These are phyloP conservation scores for Anguilla pacifica DNA, from an alignment of 2,797 vertebrate species.

Conservation along the genomic window DNA sequence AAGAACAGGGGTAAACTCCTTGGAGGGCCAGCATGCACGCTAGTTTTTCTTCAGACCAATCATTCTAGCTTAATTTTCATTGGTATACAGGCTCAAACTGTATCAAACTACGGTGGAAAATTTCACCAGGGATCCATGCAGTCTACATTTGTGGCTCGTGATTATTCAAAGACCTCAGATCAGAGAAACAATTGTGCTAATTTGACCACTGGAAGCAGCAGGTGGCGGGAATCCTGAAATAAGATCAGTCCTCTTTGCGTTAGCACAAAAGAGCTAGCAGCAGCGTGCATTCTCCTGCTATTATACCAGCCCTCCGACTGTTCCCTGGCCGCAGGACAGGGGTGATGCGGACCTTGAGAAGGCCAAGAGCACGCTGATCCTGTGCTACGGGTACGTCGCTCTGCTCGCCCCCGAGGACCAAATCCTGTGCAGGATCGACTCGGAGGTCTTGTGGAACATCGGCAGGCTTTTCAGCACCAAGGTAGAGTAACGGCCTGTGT, in stretches of 20 bases:
- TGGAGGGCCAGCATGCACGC: too few relatives aligned
- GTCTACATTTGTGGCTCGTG: neutral
- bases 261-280: neutral
- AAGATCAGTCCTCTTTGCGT: neutral
- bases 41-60: neutral
- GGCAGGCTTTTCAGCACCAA: constrained; percentile 79
- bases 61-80: neutral
- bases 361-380: constrained; percentile 83
- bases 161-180: neutral
- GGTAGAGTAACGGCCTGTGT: neutral
- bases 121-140: neutral
- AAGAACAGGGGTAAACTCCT: neutral
- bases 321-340: constrained; percentile 76
- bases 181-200: neutral
- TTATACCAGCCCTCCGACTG: neutral
- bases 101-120: neutral
- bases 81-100: neutral
- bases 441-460: constrained; percentile 82
- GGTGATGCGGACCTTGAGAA: constrained; percentile 86
- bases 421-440: constrained; percentile 79
- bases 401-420: constrained; percentile 79
- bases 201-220: neutral
- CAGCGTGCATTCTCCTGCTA: neutral
- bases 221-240: neutral
- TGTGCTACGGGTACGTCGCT: constrained; percentile 88